phyloP scores from a whole-genome alignment of 2,797 vertebrate genomes.

The Melanotaenia boesemani region DNA sequence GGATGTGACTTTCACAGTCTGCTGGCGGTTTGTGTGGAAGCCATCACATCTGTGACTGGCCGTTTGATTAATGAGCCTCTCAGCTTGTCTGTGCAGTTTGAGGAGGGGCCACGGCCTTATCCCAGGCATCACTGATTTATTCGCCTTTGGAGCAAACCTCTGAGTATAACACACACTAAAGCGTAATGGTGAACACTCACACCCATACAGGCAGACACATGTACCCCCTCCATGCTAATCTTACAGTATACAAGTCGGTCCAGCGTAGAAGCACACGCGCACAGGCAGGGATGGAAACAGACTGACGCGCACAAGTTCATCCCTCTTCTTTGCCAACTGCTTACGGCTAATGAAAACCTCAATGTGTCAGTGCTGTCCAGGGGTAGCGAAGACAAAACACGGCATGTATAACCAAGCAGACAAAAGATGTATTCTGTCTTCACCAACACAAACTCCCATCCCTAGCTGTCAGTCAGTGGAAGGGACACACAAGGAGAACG shows the following conservation, averaged over 20 bases:
- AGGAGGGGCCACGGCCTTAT: constrained; percentile 91
- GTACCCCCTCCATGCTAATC: constrained; percentile 67
- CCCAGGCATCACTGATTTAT: constrained; percentile 94
- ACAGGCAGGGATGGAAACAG: constrained; percentile 44
- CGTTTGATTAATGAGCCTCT: constrained; percentile 99
- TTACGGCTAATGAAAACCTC: constrained; percentile 94
- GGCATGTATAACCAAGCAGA: constrained; percentile 88
- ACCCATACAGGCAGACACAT: constrained; percentile 72
- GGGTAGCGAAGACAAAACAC: constrained; percentile 86
- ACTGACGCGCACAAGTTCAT: constrained; percentile 44
- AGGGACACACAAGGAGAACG: constrained; percentile 78
- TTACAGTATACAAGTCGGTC: constrained; percentile 62
- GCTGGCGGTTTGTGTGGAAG: constrained; percentile 94
- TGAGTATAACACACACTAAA: constrained; percentile 85
- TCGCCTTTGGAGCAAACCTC: constrained; percentile 87
- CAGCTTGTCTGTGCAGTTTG: constrained; percentile 91
- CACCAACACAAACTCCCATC: constrained; percentile 91
- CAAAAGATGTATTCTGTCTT: constrained; percentile 91
- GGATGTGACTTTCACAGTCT: constrained; percentile 99
- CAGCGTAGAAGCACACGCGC: constrained; percentile 48
- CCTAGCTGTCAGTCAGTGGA: constrained; percentile 89
- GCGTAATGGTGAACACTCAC: constrained; percentile 85
- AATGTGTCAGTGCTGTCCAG: constrained; percentile 89
- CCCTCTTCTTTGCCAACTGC: constrained; percentile 83
- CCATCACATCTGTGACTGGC: constrained; percentile 97